Evolutionary conservation across 2,888 invertebrate genomes (phyloP).

Genomic region (Tenodera sinensis): DNA sequence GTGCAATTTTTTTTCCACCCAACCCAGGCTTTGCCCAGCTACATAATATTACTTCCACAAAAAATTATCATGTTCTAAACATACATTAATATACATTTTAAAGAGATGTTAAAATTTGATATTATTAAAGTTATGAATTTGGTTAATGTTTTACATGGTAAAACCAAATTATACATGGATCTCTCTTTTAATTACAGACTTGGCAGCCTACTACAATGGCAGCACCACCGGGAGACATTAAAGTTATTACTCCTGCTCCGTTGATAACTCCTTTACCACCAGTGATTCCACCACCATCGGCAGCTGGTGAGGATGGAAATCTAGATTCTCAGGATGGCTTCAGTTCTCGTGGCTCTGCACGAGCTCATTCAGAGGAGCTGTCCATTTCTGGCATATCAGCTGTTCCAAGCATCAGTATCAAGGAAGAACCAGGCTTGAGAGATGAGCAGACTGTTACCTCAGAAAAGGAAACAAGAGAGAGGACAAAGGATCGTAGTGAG

Average conservation of each 20-base stretch:
- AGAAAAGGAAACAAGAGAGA: slow-evolving; percentile 23
- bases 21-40: too few species aligned
- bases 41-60: too few species aligned
- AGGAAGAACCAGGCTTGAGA: slow-evolving; percentile 17
- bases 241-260: slow-evolving; percentile 58
- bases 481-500: slow-evolving; percentile 47
- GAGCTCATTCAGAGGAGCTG: slow-evolving; percentile 22
- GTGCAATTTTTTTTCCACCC: too few species aligned
- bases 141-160: background rate
- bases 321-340: slow-evolving; percentile 27
- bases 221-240: slow-evolving; percentile 51
- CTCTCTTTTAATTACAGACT: slow-evolving; percentile 37
- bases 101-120: background rate
- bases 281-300: slow-evolving; percentile 38
- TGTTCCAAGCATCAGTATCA: background rate
- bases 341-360: slow-evolving; percentile 13
- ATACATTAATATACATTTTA: background rate
- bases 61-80: background rate
- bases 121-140: background rate
- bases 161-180: background rate
- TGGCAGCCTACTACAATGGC: slow-evolving; percentile 45
- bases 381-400: background rate
- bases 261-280: slow-evolving; percentile 40
- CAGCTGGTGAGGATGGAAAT: slow-evolving; percentile 28
- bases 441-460: background rate